phyloP scores from a whole-genome alignment of 2,797 vertebrate species.

The Clarias platycephalus region DNA sequence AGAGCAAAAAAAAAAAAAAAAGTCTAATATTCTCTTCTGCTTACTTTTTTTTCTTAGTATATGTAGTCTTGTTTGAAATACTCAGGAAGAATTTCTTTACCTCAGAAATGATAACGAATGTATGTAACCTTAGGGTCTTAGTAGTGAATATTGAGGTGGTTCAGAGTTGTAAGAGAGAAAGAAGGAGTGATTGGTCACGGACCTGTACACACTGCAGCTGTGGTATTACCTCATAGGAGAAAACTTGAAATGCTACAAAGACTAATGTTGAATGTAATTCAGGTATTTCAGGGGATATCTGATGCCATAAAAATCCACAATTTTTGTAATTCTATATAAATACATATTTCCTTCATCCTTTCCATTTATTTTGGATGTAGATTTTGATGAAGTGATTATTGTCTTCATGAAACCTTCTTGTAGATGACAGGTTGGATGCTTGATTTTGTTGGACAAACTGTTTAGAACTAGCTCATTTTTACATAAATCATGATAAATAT shows the following conservation, averaged over 20 bases:
- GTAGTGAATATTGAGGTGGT: slow-evolving; percentile 67
- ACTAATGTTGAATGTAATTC: slow-evolving; percentile 96
- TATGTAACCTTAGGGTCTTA: slow-evolving; percentile 83
- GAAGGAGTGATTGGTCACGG: slow-evolving; percentile 68
- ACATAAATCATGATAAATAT: neutral
- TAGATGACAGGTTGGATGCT: slow-evolving; percentile 70
- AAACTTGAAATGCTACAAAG: slow-evolving; percentile 91
- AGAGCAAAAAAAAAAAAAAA: slow-evolving; percentile 27
- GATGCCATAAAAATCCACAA: slow-evolving; percentile 82
- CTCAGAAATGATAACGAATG: slow-evolving; percentile 85
- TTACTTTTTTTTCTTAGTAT: slow-evolving; percentile 67
- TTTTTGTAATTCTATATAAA: slow-evolving; percentile 80
- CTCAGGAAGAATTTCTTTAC: slow-evolving; percentile 87
- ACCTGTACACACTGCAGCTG: slow-evolving; percentile 74
- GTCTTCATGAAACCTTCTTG: slow-evolving; percentile 75
- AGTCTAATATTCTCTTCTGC: slow-evolving; percentile 68
- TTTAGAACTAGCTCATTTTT: slow-evolving; percentile 45
- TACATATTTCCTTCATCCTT: slow-evolving; percentile 74
- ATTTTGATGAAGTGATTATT: slow-evolving; percentile 79
- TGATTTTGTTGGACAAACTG: slow-evolving; percentile 82
- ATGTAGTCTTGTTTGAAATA: slow-evolving; percentile 82
- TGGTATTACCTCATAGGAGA: slow-evolving; percentile 85
- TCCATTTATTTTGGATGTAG: slow-evolving; percentile 77
- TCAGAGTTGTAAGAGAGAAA: slow-evolving; percentile 60
- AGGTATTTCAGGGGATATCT: slow-evolving; percentile 87